A percentile compares a stretch with the other conserved stretches of the same genome.
phyloP scores from a whole-genome alignment of 1,140 invertebrate species.

The Leptonema lineaticorne region DNA sequence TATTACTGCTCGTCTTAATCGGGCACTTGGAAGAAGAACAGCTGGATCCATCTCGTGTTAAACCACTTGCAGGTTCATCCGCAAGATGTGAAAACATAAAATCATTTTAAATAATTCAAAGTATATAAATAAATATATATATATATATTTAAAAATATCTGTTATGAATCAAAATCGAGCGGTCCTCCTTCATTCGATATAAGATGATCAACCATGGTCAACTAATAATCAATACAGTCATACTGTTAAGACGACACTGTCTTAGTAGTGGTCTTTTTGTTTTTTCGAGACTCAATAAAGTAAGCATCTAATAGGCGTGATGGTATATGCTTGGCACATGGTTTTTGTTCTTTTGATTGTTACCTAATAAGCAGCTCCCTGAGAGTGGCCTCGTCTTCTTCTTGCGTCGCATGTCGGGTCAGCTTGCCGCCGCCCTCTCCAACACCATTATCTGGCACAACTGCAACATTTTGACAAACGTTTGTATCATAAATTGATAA shows the following conservation, averaged over 20 bases:
- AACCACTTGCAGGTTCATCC: too few relatives aligned
- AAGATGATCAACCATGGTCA: not conserved
- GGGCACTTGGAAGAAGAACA: not conserved
- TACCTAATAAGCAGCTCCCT: constrained; percentile 86
- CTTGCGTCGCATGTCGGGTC: constrained; percentile 63
- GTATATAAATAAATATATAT: not conserved
- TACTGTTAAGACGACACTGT: constrained; percentile 27
- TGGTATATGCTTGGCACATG: constrained; percentile 17
- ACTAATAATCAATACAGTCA: constrained; percentile 8
- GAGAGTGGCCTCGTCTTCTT: constrained; percentile 81
- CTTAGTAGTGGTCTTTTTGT: constrained; percentile 29
- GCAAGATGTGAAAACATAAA: too few relatives aligned
- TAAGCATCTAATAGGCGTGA: constrained; percentile 24
- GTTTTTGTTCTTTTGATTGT: constrained; percentile 41
- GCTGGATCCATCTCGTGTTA: not conserved
- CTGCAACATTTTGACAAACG: constrained; percentile 43
- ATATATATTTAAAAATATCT: too few relatives aligned
- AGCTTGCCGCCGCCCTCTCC: constrained; percentile 58
- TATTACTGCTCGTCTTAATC: too few relatives aligned
- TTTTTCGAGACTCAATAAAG: constrained; percentile 12
- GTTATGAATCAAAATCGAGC: not conserved
- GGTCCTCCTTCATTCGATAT: not conserved
- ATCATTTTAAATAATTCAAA: too few relatives aligned
- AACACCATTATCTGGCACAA: constrained; percentile 57
- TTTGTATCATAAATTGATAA: not conserved